Evolutionary conservation across 1,140 invertebrate genomes (phyloP).

Genomic region (Andricus grossulariae): DNA sequence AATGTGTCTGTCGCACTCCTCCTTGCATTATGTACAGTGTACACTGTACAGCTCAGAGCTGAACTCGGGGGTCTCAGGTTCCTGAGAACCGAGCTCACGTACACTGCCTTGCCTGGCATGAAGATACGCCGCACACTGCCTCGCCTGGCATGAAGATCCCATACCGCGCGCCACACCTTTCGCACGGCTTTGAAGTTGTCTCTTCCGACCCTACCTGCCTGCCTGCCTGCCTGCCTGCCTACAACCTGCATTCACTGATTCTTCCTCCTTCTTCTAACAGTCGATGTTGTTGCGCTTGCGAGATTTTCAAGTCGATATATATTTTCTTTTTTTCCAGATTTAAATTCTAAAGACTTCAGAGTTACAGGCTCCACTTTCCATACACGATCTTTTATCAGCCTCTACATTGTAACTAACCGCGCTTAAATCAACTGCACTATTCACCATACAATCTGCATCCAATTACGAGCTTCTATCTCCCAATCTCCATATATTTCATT

Average conservation of each 20-base stretch:
- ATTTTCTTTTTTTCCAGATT: slow-evolving; percentile 10
- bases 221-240: no score
- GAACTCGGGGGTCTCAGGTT: slow-evolving; percentile 56
- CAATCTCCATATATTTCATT: slow-evolving; percentile 1
- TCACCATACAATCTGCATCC: slow-evolving; percentile 26
- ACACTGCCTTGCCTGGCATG: slow-evolving; percentile 25
- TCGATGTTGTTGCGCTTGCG: slow-evolving; percentile 38
- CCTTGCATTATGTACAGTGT: slow-evolving; percentile 48
- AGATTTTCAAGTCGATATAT: slow-evolving; percentile 28
- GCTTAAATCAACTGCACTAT: slow-evolving; percentile 25
- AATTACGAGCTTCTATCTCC: neutral
- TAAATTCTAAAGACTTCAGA: slow-evolving; percentile 31
- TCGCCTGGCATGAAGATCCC: slow-evolving; percentile 41
- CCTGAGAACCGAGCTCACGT: slow-evolving; percentile 51
- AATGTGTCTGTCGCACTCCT: slow-evolving; percentile 43
- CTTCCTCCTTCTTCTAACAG: slow-evolving; percentile 24
- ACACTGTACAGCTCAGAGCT: slow-evolving; percentile 15
- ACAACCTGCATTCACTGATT: slow-evolving; percentile 26
- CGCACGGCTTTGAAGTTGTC: slow-evolving; percentile 52
- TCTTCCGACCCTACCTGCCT: slow-evolving; percentile 12
- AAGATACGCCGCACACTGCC: no score
- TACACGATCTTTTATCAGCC: slow-evolving; percentile 36
- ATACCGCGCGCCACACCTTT: slow-evolving; percentile 50
- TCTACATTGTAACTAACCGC: slow-evolving; percentile 33
- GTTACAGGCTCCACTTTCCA: slow-evolving; percentile 49